Conservation (phyloP, 92 coral and sea anemone genomes). For the Scolanthus callimorphus region DNA sequence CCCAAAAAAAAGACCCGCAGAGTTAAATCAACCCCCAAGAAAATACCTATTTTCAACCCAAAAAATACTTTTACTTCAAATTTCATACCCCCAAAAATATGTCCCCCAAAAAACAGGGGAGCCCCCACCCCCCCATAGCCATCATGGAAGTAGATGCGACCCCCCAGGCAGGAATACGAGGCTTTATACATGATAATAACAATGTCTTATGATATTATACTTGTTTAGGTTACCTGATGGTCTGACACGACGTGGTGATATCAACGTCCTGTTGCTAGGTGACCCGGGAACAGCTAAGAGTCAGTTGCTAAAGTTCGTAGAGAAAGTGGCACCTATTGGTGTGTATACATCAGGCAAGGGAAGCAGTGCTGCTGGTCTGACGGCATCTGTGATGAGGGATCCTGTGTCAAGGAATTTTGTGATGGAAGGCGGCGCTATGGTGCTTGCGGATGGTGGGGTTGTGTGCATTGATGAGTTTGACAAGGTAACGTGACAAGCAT, state of each 20-base stretch:
- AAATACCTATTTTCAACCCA: too few relatives aligned
- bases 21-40: too few relatives aligned
- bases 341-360: conserved; percentile 98
- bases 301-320: conserved; percentile 95
- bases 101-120: too few relatives aligned
- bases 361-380: conserved; percentile 97
- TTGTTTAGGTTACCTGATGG: conserved; percentile 89
- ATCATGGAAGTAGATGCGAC: too few relatives aligned
- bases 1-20: too few relatives aligned
- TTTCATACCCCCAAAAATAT: not conserved
- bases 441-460: conserved; percentile 98
- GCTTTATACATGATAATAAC: too few relatives aligned
- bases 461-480: conserved; percentile 99
- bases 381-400: conserved; percentile 97
- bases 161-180: too few relatives aligned
- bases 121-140: too few relatives aligned
- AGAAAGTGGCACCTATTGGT: conserved; percentile 92
- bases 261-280: conserved; percentile 87
- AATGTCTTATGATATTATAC: too few relatives aligned
- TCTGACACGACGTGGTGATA: conserved; percentile 95
- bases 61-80: too few relatives aligned
- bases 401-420: conserved; percentile 94
- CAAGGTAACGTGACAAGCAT: too few relatives aligned
- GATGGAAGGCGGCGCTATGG: conserved; percentile 99
- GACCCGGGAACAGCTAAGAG: conserved; percentile 99